Evolutionary conservation across 2,113 vertebrate genomes (phyloP).

Genomic region (Istiophorus platypterus): DNA sequence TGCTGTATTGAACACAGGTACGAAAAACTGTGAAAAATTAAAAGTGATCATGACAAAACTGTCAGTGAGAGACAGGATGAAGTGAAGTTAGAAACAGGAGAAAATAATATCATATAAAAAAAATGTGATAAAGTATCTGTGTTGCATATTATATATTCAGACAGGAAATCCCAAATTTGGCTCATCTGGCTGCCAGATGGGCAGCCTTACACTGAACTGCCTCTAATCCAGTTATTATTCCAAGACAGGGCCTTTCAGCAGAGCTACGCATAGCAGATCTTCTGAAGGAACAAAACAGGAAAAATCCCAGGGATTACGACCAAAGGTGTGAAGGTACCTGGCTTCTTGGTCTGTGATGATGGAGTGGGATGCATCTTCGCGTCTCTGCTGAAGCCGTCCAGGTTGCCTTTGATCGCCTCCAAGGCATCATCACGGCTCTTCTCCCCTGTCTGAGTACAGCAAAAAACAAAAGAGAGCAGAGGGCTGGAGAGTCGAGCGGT

Average conservation of each 20-base stretch:
- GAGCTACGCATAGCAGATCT: conserved; percentile 7
- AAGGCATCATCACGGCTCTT: conserved; percentile 97
- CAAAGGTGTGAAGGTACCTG: conserved; percentile 85
- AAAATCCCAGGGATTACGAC: not conserved
- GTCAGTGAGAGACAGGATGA: not conserved
- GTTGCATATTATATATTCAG: not conserved
- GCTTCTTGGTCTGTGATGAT: conserved; percentile 91
- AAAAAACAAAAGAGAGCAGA: not conserved
- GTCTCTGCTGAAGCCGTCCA: conserved; percentile 98
- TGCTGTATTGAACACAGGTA: not conserved
- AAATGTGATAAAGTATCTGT: not conserved
- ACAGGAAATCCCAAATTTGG: conserved; percentile 10
- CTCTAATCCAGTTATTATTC: conserved; percentile 33
- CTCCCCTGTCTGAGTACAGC: conserved; percentile 88
- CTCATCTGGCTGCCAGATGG: conserved; percentile 27
- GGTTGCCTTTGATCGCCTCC: conserved; percentile 98
- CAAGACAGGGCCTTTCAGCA: not conserved
- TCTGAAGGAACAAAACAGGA: conserved; percentile 21
- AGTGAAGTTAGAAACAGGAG: not conserved
- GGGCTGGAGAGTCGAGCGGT: not conserved
- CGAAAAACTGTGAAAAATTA: not conserved
- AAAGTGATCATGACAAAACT: not conserved
- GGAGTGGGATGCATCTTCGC: conserved; percentile 98
- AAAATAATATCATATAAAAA: conserved; percentile 6
- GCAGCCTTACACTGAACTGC: conserved; percentile 17